Percentiles rank a stretch among this genome's conserved stretches.
phyloP scores from a whole-genome alignment of 2,113 vertebrate species.

The Spheniscus mendiculus region DNA sequence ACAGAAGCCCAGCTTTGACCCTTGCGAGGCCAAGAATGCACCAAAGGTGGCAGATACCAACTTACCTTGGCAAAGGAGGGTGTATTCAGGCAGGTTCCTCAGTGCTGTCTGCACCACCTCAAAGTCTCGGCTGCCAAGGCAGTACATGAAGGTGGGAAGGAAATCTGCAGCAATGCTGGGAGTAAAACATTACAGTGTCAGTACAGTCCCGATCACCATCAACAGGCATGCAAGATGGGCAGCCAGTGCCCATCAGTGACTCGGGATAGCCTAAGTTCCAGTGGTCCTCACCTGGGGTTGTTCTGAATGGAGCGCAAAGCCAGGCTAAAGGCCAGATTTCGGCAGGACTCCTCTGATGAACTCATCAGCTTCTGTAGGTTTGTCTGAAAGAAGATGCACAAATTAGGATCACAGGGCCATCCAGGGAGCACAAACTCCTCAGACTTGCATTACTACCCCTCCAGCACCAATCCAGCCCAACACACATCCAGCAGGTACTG shows the following conservation, averaged over 20 bases:
- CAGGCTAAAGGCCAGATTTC: constrained; percentile 91
- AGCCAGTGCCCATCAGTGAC: background rate
- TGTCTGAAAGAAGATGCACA: constrained; percentile 73
- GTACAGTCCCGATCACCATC: background rate
- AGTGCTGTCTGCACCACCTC: constrained; percentile 95
- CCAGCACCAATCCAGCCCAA: background rate
- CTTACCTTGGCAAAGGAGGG: constrained; percentile 94
- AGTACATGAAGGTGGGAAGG: constrained; percentile 97
- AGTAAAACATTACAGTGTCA: background rate
- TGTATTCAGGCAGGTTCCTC: constrained; percentile 93
- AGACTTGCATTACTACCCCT: background rate
- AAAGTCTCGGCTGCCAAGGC: constrained; percentile 92
- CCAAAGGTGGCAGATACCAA: background rate
- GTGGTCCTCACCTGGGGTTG: constrained; percentile 84
- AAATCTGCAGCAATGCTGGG: constrained; percentile 90
- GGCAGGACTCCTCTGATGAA: constrained; percentile 89
- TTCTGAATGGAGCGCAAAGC: constrained; percentile 93
- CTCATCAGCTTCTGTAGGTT: constrained; percentile 95
- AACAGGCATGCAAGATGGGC: background rate
- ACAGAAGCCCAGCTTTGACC: background rate
- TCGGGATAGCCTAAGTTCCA: background rate
- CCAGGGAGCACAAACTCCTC: background rate
- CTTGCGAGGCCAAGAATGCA: background rate
- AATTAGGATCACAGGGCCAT: background rate
- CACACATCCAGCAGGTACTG: background rate